phyloP scores from a whole-genome alignment of 2,797 vertebrate species.

The Rousettus madagascariensis region DNA sequence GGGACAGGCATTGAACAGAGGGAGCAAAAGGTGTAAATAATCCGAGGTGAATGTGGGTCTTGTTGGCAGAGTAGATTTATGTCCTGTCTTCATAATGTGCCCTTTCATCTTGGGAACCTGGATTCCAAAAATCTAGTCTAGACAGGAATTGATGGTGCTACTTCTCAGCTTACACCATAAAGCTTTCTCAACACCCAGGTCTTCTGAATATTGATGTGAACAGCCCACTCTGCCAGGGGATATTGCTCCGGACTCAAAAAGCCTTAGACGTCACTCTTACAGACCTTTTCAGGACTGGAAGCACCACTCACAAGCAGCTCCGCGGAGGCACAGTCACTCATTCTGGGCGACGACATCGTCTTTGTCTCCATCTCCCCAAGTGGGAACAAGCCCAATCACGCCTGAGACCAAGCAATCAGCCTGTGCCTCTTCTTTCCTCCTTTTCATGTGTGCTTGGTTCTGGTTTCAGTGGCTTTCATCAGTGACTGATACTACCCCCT shows the following conservation, averaged over 20 bases:
- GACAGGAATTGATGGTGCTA: constrained; percentile 81
- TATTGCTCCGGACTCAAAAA: constrained; percentile 6
- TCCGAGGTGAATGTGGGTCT: constrained; percentile 75
- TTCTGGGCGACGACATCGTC: neutral
- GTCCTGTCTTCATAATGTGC: constrained; percentile 80
- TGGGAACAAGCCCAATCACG: constrained; percentile 67
- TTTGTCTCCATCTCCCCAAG: constrained; percentile 55
- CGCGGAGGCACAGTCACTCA: neutral
- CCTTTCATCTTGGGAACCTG: constrained; percentile 81
- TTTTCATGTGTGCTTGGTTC: constrained; percentile 39
- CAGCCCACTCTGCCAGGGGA: constrained; percentile 15
- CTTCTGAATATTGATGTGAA: constrained; percentile 30
- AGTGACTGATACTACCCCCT: constrained; percentile 50
- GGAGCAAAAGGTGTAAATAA: constrained; percentile 78
- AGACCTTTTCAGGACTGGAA: neutral
- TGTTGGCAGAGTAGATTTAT: constrained; percentile 79
- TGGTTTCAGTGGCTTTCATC: constrained; percentile 71
- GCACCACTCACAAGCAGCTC: neutral
- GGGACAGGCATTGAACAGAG: constrained; percentile 70
- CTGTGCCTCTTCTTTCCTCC: neutral
- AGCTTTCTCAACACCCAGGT: constrained; percentile 63
- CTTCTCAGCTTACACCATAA: constrained; percentile 74
- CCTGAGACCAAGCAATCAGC: constrained; percentile 35
- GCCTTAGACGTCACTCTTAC: constrained; percentile 48
- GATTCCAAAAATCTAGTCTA: constrained; percentile 81